Evolutionary conservation across 2,888 invertebrate species (phyloP), one percentile per base, ranked within the genome.

Genomic region (Bursaphelenchus okinawaensis): DNA sequence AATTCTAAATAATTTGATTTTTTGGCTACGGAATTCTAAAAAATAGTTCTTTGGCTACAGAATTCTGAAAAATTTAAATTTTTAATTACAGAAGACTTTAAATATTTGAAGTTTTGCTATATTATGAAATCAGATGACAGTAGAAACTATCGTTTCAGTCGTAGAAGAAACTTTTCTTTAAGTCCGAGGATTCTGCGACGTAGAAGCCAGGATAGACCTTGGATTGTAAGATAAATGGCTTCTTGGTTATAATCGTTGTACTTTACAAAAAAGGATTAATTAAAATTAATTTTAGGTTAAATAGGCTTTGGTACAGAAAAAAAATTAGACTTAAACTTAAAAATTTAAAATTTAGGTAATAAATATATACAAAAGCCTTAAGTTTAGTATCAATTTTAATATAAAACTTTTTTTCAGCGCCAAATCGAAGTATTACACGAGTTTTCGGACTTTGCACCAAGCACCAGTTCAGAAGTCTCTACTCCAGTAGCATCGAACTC

Each of bases 401-500:
- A n/a, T n/a, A n/a, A n/a, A n/a, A n/a, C 3, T 40, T 40, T 31
- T 24, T 66, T 68, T 58, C 31, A 69, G 69, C 64, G 70, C 19
- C 69, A 69, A 68, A 69, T 69, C 40, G 68, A 69, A 67, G 70
- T 69, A 12, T 51, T 69, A 12, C 69, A 69, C 70, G 69, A 69
- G 20, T 71, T 70, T 28, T 70, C 65, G 51, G 24, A 54, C 65
- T 56, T 67, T 55, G 24, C 57, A 24, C 23, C 50, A 26, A 51
- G 55, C 55, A 67, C 28, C 24, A 57, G 22, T 52, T 55, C 23
- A 19, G 27, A 23, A 27, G 27, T 26, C 23, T 54, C 51, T 4
- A 28, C 26, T 28, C 27, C 26, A 8, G 19, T 31, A n/a, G 57
- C 24, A 8, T 65, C 27, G 4, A 65, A n/a, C 20, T 68, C 68